Evolutionary conservation across 2,113 vertebrate genomes (phyloP), one percentile per base, ranked within the genome.

Genomic region (Callithrix jacchus): DNA sequence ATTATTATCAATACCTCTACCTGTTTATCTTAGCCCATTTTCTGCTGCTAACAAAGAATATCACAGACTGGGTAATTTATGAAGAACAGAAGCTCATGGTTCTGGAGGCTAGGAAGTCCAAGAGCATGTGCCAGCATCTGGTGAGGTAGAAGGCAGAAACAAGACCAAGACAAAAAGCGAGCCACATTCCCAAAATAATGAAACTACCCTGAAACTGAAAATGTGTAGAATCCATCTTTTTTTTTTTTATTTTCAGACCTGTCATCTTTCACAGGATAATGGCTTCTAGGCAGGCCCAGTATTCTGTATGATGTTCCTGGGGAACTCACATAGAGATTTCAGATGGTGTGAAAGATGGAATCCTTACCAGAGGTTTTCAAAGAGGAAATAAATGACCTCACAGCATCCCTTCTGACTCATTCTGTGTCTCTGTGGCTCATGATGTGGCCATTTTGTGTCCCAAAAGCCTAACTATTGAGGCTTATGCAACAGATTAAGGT

Each of bases 331-430:
- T 80, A 90, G 87, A 97, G 95, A 95, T 98, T 98, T 98, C 97
- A 98, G 98, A 96, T 98, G 95, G 94, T 97, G 90, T 97, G 97
- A 98, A 98, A 98, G 97, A 98, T 98, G 98, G 96, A 96, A 95
- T 98, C 89, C 98, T 98, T 98, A 98, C 92, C 83, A 95, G 94
- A 98, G 97, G 84, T 98, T 95, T 98, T 96, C 96, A 98, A 97
- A 91, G 58, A n/a, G 45, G 45, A 91, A 96, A 97, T 84, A 96
- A 97, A 95, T 1, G 68, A 91, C 94, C 91, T 94, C 45, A 88
- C 0, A n/a, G 35, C 66, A 25, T 95, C 88, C 37, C 83, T 95
- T 95, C 81, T 90, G 73, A 95, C 47, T 95, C 66, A 86, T 47
- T 49, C 61, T 83, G 32, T 84, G 81, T 30, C 27, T 85, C 66